phyloP scores from a whole-genome alignment of 2,797 vertebrate genomes.

The Phoxinus dragarum region DNA sequence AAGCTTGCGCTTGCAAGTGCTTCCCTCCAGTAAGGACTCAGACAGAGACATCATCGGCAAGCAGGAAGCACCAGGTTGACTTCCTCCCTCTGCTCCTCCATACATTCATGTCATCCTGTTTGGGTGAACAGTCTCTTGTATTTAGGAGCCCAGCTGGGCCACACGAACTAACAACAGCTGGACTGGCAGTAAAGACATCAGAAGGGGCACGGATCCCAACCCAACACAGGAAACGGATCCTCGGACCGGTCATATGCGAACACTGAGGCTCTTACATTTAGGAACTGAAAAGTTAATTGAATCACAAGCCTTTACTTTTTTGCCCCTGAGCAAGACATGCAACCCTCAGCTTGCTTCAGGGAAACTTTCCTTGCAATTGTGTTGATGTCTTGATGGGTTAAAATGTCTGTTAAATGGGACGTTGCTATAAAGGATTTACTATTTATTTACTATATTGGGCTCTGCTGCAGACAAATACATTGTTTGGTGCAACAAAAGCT shows the following conservation, averaged over 20 bases:
- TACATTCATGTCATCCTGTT: conserved; percentile 56
- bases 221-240: conserved; percentile 19
- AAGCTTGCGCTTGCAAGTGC: conserved; percentile 36
- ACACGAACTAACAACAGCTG: conserved; percentile 57
- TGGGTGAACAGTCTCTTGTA: conserved; percentile 49
- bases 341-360: neutral
- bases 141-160: conserved; percentile 57
- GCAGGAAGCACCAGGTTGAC: conserved; percentile 57
- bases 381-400: neutral
- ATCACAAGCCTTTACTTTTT: conserved; percentile 5
- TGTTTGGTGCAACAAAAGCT: neutral
- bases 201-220: conserved; percentile 6
- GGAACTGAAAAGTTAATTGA: conserved; percentile 24
- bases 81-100: conserved; percentile 48
- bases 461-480: neutral
- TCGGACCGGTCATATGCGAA: neutral
- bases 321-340: conserved; percentile 1
- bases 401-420: neutral
- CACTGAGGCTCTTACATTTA: conserved; percentile 8
- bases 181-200: conserved; percentile 49
- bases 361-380: neutral
- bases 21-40: conserved; percentile 43
- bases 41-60: conserved; percentile 30
- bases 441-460: neutral
- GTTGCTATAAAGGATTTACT: neutral